Percentiles rank a stretch among this genome's conserved stretches.
Evolutionary conservation across 37 sponge, comb jelly and placozoan species (phyloP).

Genomic region (Bolinopsis microptera): DNA sequence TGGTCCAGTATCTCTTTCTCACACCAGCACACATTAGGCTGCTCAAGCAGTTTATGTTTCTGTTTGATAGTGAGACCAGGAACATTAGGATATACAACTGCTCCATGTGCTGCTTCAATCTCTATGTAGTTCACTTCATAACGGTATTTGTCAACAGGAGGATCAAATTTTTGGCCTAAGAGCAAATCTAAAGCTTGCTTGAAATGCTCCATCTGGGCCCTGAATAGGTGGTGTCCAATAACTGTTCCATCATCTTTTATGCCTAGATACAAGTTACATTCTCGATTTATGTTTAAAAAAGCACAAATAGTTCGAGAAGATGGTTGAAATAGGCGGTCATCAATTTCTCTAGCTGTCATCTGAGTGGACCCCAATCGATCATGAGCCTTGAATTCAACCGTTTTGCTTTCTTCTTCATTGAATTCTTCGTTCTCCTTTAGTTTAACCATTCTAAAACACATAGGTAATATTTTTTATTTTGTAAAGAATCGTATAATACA

Average conservation of each 20-base stretch:
- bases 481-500: too few relatives aligned
- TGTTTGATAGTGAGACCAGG: slow-evolving; percentile 14
- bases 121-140: slow-evolving; percentile 19
- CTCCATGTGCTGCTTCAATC: background rate
- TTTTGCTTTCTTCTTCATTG: slow-evolving; percentile 8
- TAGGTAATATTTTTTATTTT: too few relatives aligned
- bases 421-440: slow-evolving; percentile 22
- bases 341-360: background rate
- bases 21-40: slow-evolving; percentile 43
- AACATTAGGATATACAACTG: background rate
- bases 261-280: slow-evolving; percentile 38
- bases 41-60: slow-evolving; percentile 14
- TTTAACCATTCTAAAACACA: background rate
- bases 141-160: slow-evolving; percentile 35
- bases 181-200: background rate
- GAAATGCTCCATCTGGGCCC: slow-evolving; percentile 54
- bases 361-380: background rate
- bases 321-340: slow-evolving; percentile 27
- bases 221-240: slow-evolving; percentile 11
- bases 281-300: slow-evolving; percentile 19
- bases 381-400: slow-evolving; percentile 52
- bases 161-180: background rate
- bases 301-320: slow-evolving; percentile 56
- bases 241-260: slow-evolving; percentile 60
- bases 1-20: background rate